phyloP scores from a whole-genome alignment of 2,797 vertebrate species.

The Sarcophilus harrisii region DNA sequence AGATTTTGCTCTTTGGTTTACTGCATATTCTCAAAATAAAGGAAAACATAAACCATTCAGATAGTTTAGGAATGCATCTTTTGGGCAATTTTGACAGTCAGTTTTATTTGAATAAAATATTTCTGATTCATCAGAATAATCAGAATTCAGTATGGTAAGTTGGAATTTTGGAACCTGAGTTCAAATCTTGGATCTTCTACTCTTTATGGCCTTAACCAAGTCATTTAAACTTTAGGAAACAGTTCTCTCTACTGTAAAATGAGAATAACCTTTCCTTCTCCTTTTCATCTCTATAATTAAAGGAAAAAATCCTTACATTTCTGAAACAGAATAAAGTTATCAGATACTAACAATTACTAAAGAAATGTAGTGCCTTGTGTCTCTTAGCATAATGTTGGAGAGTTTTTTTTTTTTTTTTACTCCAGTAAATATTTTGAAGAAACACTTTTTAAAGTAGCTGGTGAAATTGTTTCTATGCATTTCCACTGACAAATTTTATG shows the following conservation, averaged over 20 bases:
- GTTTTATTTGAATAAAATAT: not conserved
- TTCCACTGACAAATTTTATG: constrained; percentile 3
- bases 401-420: not conserved
- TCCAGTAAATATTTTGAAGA: not conserved
- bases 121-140: not conserved
- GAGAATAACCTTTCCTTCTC: not conserved
- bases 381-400: not conserved
- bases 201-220: not conserved
- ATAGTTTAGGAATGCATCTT: not conserved
- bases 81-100: not conserved
- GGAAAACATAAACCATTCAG: not conserved
- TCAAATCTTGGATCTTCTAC: not conserved
- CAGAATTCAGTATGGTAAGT: not conserved
- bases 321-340: not conserved
- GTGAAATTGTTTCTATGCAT: constrained; percentile 3
- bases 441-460: not conserved
- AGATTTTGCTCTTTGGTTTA: not conserved
- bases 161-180: not conserved
- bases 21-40: not conserved
- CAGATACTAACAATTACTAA: not conserved
- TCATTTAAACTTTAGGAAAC: not conserved
- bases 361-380: not conserved
- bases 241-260: not conserved
- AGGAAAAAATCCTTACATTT: not conserved
- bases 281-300: not conserved